Percentiles rank a stretch among this genome's conserved stretches.
Evolutionary conservation across 2,888 invertebrate genomes (phyloP).

Genomic region (Meliscaeva auricollis): DNA sequence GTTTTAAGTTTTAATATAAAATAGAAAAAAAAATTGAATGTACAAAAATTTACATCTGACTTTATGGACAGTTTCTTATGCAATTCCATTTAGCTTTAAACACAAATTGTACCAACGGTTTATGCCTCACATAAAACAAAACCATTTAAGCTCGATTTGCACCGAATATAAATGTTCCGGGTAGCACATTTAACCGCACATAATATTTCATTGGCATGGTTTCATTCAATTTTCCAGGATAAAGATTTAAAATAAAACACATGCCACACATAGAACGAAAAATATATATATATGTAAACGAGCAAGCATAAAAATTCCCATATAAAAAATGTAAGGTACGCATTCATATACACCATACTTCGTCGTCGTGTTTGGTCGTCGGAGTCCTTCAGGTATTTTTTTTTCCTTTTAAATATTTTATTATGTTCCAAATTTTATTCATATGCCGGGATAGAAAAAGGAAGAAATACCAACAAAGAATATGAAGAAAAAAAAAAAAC

Average conservation of each 20-base stretch:
- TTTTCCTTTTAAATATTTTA: slow-evolving; percentile 66
- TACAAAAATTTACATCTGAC: background rate
- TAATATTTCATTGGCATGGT: slow-evolving; percentile 30
- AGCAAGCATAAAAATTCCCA: slow-evolving; percentile 6
- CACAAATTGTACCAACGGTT: no score
- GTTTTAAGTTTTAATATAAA: no score
- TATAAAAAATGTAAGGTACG: background rate
- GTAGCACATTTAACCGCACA: slow-evolving; percentile 3
- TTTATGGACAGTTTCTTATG: background rate
- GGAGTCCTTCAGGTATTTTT: slow-evolving; percentile 71
- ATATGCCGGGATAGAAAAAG: slow-evolving; percentile 32
- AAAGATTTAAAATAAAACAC: slow-evolving; percentile 38
- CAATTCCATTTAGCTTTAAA: background rate
- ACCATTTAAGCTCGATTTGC: background rate
- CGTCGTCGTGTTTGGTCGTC: background rate
- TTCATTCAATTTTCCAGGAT: slow-evolving; percentile 32
- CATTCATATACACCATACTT: slow-evolving; percentile 4
- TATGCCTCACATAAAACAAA: background rate
- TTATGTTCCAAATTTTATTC: slow-evolving; percentile 64
- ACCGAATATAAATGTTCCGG: no score
- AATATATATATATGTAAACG: slow-evolving; percentile 9
- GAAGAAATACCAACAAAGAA: background rate
- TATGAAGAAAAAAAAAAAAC: slow-evolving; percentile 4
- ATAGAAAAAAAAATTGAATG: no score
- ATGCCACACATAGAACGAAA: slow-evolving; percentile 6